phyloP scores from a whole-genome alignment of 2,888 invertebrate species.

The Pristionchus mayeri region DNA sequence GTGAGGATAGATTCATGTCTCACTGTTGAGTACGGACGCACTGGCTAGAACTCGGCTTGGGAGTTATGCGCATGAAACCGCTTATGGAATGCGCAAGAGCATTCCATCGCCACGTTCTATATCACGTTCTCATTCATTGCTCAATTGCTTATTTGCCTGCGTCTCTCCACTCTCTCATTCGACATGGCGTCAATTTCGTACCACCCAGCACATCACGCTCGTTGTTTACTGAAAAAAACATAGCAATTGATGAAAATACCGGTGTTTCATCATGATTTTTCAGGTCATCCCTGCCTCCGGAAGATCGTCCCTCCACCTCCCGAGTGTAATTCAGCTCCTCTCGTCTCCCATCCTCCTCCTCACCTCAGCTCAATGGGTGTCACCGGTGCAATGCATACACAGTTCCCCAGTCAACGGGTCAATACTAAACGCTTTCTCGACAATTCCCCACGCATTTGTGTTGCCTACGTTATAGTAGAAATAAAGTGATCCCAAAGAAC shows the following conservation, averaged over 20 bases:
- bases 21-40: neutral
- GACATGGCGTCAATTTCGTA: too few relatives aligned
- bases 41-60: too few relatives aligned
- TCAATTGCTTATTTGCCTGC: too few relatives aligned
- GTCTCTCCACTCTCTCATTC: too few relatives aligned
- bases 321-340: neutral
- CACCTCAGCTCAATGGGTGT: constrained; percentile 15
- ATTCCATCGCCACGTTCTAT: too few relatives aligned
- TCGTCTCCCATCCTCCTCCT: neutral
- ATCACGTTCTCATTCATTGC: too few relatives aligned
- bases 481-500: neutral
- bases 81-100: too few relatives aligned
- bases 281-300: neutral
- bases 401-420: neutral
- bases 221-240: too few relatives aligned
- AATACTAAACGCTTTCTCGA: neutral
- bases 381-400: constrained; percentile 24
- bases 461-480: neutral
- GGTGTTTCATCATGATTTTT: neutral
- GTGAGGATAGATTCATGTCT: neutral
- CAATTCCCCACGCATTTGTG: neutral
- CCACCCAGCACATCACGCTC: too few relatives aligned
- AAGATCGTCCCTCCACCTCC: constrained; percentile 16
- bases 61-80: too few relatives aligned
- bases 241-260: too few relatives aligned